Percentiles rank a stretch among this genome's conserved stretches.
Conservation (phyloP, 2,888 invertebrate genomes). For the Andrena bicolor region DNA sequence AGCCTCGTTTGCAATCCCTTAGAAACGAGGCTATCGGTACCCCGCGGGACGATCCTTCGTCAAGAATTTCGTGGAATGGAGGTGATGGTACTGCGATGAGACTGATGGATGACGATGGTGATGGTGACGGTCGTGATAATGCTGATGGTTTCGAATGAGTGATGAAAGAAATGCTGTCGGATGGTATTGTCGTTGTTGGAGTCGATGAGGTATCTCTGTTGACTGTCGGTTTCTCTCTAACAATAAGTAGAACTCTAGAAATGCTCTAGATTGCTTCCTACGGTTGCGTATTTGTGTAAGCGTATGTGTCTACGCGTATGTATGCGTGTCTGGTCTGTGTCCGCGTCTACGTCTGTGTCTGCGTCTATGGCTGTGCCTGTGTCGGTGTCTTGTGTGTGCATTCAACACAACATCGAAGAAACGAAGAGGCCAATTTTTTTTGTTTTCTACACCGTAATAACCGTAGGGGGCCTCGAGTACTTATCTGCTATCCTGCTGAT, state of each 20-base stretch:
- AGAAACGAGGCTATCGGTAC: slow-evolving; percentile 10
- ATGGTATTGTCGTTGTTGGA: slow-evolving; percentile 57
- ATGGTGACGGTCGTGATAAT: slow-evolving; percentile 44
- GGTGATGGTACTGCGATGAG: slow-evolving; percentile 37
- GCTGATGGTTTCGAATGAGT: slow-evolving; percentile 29
- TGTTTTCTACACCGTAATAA: slow-evolving; percentile 67
- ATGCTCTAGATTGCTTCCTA: slow-evolving; percentile 76
- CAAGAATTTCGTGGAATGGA: slow-evolving; percentile 17
- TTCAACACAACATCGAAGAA: slow-evolving; percentile 77
- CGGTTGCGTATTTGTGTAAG: slow-evolving; percentile 60
- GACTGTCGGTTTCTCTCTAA: slow-evolving; percentile 62
- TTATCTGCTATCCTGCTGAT: slow-evolving; percentile 75
- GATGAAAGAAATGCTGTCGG: slow-evolving; percentile 60
- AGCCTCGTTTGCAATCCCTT: slow-evolving; percentile 8
- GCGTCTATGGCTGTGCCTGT: not conserved
- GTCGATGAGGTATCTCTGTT: slow-evolving; percentile 56
- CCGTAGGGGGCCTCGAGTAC: slow-evolving; percentile 71
- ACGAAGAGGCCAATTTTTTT: slow-evolving; percentile 66
- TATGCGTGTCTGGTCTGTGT: not conserved
- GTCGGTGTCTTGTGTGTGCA: slow-evolving; percentile 61
- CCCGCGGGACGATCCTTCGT: slow-evolving; percentile 28
- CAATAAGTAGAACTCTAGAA: slow-evolving; percentile 60
- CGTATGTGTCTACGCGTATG: not conserved
- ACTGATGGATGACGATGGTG: slow-evolving; percentile 42
- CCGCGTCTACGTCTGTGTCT: not conserved